phyloP scores from a whole-genome alignment of 2,113 vertebrate species.

The Hylia prasina region DNA sequence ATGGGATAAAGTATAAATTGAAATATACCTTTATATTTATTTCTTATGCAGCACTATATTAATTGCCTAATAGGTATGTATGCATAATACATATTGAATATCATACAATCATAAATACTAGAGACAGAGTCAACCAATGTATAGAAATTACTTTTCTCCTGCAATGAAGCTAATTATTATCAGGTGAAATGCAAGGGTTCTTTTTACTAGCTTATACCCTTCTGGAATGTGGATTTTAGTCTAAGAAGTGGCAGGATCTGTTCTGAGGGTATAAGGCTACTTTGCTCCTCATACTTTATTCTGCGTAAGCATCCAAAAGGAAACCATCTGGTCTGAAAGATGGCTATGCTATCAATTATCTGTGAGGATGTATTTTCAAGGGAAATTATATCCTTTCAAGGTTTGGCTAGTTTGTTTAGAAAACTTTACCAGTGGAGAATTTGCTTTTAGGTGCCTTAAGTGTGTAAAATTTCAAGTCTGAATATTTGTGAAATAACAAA shows the following conservation, averaged over 20 bases:
- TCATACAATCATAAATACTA: neutral
- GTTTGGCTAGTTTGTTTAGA: slow-evolving; percentile 22
- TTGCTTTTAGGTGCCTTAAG: neutral
- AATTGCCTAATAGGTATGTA: neutral
- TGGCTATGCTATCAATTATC: slow-evolving; percentile 38
- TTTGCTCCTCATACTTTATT: slow-evolving; percentile 28
- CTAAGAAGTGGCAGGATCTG: neutral
- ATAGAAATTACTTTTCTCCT: neutral
- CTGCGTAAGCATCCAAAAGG: neutral
- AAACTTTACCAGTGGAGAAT: neutral
- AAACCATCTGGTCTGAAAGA: slow-evolving; percentile 48
- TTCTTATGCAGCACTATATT: neutral
- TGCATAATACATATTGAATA: neutral
- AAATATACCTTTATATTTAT: neutral
- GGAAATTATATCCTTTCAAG: slow-evolving; percentile 27
- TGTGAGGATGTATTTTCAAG: slow-evolving; percentile 29
- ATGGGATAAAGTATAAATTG: neutral
- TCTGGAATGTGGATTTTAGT: slow-evolving; percentile 8
- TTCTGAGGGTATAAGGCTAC: slow-evolving; percentile 19
- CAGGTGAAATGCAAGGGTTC: neutral
- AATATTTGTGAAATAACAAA: neutral
- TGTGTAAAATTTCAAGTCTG: slow-evolving; percentile 1
- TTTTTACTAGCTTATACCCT: neutral
- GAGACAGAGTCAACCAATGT: neutral
- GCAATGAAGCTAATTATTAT: neutral